Evolutionary conservation across 2,888 invertebrate species (phyloP).

Genomic region (Isoperla grammatica): DNA sequence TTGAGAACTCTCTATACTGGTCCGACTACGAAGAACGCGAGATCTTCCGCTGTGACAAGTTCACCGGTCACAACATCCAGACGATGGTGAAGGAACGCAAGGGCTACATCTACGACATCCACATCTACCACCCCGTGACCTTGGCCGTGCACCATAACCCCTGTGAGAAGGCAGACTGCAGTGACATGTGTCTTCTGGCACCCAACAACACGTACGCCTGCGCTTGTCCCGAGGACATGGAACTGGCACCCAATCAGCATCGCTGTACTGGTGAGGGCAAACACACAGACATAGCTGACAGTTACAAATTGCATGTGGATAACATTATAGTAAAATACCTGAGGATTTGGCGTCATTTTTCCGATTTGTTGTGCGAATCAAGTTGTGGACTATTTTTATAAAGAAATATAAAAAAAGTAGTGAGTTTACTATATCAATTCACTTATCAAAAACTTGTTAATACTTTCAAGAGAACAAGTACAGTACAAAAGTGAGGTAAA

Average conservation of each 20-base stretch:
- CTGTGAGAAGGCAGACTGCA: slow-evolving; percentile 59
- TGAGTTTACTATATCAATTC: too few species aligned
- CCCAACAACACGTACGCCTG: slow-evolving; percentile 55
- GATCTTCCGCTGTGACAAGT: slow-evolving; percentile 71
- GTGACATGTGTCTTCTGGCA: slow-evolving; percentile 70
- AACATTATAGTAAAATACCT: too few species aligned
- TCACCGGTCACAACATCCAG: slow-evolving; percentile 59
- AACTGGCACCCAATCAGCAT: slow-evolving; percentile 49
- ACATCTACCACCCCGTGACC: slow-evolving; percentile 67
- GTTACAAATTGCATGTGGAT: too few species aligned
- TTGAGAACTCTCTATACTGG: slow-evolving; percentile 86
- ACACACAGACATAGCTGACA: too few species aligned
- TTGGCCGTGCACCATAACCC: slow-evolving; percentile 47
- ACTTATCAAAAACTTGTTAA: too few species aligned
- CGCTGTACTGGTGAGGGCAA: slow-evolving; percentile 50
- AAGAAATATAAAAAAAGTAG: too few species aligned
- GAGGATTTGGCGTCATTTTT: too few species aligned
- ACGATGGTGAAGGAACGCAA: slow-evolving; percentile 50
- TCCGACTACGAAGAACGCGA: slow-evolving; percentile 78
- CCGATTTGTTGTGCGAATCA: too few species aligned
- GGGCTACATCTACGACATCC: slow-evolving; percentile 55
- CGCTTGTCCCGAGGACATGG: slow-evolving; percentile 70
- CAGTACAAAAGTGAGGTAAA: too few species aligned
- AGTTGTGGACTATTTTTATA: too few species aligned
- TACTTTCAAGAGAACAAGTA: too few species aligned